A percentile compares a stretch with the other conserved stretches of the same genome.
Conservation (phyloP, 1,140 invertebrate species). For the Drosophila bipectinata region DNA sequence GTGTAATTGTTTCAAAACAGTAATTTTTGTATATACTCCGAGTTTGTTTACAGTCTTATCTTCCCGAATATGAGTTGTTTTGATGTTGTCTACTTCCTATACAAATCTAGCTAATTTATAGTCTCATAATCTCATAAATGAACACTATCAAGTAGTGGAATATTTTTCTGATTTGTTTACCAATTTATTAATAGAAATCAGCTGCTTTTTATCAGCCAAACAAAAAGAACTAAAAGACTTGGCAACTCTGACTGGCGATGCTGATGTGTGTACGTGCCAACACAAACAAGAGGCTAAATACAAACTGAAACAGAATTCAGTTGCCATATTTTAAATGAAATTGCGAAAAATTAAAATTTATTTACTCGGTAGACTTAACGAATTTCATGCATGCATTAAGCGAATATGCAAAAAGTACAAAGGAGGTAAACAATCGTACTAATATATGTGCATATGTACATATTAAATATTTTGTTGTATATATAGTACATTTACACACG, state of each 20-base stretch:
- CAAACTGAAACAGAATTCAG: constrained; percentile 17
- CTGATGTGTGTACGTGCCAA: constrained; percentile 26
- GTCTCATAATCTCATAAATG: not conserved
- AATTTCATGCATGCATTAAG: constrained; percentile 23
- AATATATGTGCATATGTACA: constrained; percentile 1
- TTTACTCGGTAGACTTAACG: constrained; percentile 48
- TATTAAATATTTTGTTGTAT: not conserved
- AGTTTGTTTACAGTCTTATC: no score
- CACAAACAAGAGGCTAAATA: constrained; percentile 4
- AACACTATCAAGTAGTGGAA: constrained; percentile 12
- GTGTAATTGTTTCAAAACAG: no score
- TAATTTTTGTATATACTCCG: no score
- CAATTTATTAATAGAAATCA: constrained; percentile 43
- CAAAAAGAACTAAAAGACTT: constrained; percentile 23
- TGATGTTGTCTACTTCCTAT: no score
- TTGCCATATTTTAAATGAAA: constrained; percentile 59
- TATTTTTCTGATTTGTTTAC: constrained; percentile 30
- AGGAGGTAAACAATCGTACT: constrained; percentile 46
- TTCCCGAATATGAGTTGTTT: no score
- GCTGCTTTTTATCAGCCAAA: constrained; percentile 19
- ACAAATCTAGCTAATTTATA: no score
- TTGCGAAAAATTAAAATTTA: constrained; percentile 76
- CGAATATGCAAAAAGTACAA: constrained; percentile 46
- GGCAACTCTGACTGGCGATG: constrained; percentile 22
- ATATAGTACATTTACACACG: constrained; percentile 3